A percentile compares a stretch with the other conserved stretches of the same genome.
phyloP scores from a whole-genome alignment of 2,113 vertebrate species.

The Typhlomys cinereus region DNA sequence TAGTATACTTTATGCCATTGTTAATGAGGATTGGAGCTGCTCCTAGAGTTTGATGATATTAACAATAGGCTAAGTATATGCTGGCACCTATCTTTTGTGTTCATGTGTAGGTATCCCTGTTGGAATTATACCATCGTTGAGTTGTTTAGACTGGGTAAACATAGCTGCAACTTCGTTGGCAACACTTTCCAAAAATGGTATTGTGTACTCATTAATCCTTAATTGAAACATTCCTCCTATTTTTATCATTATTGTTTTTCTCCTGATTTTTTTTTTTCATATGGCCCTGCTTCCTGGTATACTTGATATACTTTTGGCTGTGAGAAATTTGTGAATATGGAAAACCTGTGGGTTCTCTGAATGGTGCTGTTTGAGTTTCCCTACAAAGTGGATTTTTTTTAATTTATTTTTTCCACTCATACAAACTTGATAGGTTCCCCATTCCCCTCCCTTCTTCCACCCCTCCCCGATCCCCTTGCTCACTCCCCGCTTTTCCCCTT shows the following conservation, averaged over 20 bases:
- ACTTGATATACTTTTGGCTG: not conserved
- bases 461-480: too few relatives aligned
- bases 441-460: too few relatives aligned
- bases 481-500: too few relatives aligned
- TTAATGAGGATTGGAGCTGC: not conserved
- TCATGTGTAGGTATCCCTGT: slow-evolving; percentile 2
- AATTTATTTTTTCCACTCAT: too few relatives aligned
- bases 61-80: slow-evolving; percentile 11
- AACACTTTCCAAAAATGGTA: slow-evolving; percentile 34
- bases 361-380: too few relatives aligned
- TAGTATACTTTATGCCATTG: not conserved
- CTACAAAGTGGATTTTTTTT: too few relatives aligned
- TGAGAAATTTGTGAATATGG: not conserved
- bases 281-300: not conserved
- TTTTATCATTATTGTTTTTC: not conserved
- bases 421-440: too few relatives aligned
- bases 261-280: not conserved
- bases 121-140: not conserved
- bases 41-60: slow-evolving; percentile 30
- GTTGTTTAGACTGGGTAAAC: not conserved
- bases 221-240: not conserved
- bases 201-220: not conserved
- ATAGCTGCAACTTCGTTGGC: too few relatives aligned
- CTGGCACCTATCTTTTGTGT: not conserved
- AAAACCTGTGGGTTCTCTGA: not conserved